Percentiles rank a stretch among this genome's conserved stretches.
Conservation (phyloP, 2,113 vertebrate species). For the Calyptommatus sinebrachiatus region DNA sequence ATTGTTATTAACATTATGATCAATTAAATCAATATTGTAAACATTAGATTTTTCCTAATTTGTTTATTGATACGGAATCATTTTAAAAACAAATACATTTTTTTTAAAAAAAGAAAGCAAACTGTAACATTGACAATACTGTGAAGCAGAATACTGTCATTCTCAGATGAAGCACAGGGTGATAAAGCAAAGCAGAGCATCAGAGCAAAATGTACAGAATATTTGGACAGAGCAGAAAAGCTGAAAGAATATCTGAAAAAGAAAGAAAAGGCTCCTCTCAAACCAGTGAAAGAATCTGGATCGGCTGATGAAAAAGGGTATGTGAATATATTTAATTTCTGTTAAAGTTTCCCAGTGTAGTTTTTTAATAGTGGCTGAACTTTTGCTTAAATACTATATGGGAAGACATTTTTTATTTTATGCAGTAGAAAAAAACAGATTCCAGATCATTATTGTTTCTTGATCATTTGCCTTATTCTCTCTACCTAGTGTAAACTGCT, state of each 20-base stretch:
- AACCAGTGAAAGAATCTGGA: conserved; percentile 89
- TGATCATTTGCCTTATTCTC: not conserved
- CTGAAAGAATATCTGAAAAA: conserved; percentile 95
- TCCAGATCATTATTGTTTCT: not conserved
- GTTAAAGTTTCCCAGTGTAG: not conserved
- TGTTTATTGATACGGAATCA: no score
- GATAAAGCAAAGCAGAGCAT: conserved; percentile 94
- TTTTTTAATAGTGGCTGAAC: not conserved
- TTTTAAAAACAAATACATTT: no score
- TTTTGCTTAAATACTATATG: not conserved
- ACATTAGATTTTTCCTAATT: no score
- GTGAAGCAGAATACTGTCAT: conserved; percentile 43
- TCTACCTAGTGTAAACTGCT: no score
- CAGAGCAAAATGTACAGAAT: conserved; percentile 88
- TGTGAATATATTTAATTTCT: conserved; percentile 44
- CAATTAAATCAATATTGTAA: no score
- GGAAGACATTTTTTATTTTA: not conserved
- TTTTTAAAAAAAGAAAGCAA: no score
- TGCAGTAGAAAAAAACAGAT: not conserved
- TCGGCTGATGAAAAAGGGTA: conserved; percentile 90
- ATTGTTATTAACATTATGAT: no score
- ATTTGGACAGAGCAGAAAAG: conserved; percentile 94
- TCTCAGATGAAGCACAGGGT: conserved; percentile 91
- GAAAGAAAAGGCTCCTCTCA: conserved; percentile 82
- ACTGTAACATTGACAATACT: not conserved